Conservation (phyloP, 2,797 vertebrate species). For the Poeciliopsis gracilis region DNA sequence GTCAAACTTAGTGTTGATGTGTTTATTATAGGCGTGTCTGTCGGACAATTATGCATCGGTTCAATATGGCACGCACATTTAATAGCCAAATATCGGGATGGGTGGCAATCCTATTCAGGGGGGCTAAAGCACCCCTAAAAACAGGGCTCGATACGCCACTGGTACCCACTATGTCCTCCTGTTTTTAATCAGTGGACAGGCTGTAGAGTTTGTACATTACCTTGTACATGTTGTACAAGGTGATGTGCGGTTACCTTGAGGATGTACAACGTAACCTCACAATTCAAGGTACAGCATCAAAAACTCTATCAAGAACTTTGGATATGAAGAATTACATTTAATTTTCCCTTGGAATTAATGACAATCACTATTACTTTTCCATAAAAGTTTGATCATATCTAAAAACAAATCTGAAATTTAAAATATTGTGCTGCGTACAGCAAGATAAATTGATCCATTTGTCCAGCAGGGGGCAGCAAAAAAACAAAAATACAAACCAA, state of each 20-base stretch:
- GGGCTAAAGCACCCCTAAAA: too few species aligned
- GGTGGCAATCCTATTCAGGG: too few species aligned
- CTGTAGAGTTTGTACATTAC: neutral
- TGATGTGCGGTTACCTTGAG: too few species aligned
- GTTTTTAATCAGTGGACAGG: neutral
- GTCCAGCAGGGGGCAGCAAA: constrained; percentile 3
- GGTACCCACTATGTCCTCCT: neutral
- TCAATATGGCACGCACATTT: too few species aligned
- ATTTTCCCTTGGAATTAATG: neutral
- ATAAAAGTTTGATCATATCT: neutral
- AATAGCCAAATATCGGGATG: too few species aligned
- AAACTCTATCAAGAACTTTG: neutral
- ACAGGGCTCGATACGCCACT: too few species aligned
- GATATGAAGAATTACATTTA: neutral
- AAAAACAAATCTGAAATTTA: neutral
- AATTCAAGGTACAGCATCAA: neutral
- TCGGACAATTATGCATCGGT: too few species aligned
- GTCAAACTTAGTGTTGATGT: too few species aligned
- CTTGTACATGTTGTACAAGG: neutral
- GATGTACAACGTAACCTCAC: too few species aligned
- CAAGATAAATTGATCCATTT: neutral
- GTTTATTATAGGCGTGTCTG: too few species aligned
- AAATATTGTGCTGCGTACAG: neutral
- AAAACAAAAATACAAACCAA: neutral
- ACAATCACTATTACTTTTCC: neutral